These are phyloP conservation scores for Meandrusa payeni DNA, from an alignment of 2,888 invertebrate genomes.

Conservation along the genomic window DNA sequence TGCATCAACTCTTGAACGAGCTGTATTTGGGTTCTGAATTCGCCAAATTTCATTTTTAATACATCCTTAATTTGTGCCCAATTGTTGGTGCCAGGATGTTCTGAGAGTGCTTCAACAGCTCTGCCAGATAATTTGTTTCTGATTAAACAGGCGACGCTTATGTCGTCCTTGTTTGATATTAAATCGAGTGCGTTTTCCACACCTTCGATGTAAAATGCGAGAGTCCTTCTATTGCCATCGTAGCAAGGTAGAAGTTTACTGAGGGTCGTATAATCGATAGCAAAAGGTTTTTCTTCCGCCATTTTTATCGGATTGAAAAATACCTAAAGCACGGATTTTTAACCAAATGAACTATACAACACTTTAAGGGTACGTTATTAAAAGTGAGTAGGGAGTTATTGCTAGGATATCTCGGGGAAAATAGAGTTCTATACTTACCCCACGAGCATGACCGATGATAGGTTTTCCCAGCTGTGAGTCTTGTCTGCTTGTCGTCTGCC, in stretches of 20 bases:
- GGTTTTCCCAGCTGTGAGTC: slow-evolving; percentile 4
- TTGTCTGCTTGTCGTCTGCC: slow-evolving; percentile 1
- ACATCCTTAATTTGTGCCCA: slow-evolving; percentile 28
- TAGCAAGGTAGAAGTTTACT: neutral
- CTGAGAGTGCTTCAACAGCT: slow-evolving; percentile 27
- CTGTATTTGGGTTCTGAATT: slow-evolving; percentile 29
- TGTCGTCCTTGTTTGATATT: slow-evolving; percentile 23
- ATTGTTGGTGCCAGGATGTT: slow-evolving; percentile 14
- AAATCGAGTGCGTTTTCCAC: slow-evolving; percentile 32
- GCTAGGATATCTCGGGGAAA: slow-evolving; percentile 1
- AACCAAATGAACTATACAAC: neutral
- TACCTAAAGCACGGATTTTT: neutral
- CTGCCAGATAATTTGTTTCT: slow-evolving; percentile 30
- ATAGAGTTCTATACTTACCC: slow-evolving; percentile 4
- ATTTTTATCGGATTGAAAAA: neutral
- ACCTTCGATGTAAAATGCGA: slow-evolving; percentile 30
- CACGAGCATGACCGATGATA: slow-evolving; percentile 3
- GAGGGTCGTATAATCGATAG: slow-evolving; percentile 2
- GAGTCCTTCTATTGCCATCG: slow-evolving; percentile 21
- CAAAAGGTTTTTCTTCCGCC: slow-evolving; percentile 3
- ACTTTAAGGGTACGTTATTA: neutral
- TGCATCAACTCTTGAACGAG: slow-evolving; percentile 28
- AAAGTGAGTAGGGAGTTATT: neutral
- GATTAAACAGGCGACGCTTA: slow-evolving; percentile 28
- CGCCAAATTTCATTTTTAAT: slow-evolving; percentile 27